Evolutionary conservation across 2,113 vertebrate genomes (phyloP).

Genomic region (Neodontobutis hainanensis): DNA sequence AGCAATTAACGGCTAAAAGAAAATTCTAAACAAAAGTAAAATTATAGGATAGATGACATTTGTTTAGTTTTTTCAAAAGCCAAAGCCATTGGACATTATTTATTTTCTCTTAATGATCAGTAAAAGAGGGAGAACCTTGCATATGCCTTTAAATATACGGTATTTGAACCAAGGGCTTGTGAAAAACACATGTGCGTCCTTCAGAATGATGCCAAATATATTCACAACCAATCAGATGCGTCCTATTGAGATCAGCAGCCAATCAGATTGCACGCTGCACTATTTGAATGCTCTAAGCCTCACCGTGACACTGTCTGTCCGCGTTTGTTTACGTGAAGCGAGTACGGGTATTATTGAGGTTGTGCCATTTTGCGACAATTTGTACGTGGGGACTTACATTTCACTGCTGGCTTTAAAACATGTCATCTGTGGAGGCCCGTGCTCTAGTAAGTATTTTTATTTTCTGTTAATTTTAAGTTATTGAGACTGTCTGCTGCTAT

Average conservation of each 20-base stretch:
- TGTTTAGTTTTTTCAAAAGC: too few relatives aligned
- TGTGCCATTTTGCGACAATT: too few relatives aligned
- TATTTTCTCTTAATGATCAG: too few relatives aligned
- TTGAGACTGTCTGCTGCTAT: neutral
- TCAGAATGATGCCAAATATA: too few relatives aligned
- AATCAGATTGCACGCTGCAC: constrained; percentile 62
- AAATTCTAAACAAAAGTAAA: too few relatives aligned
- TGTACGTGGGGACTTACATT: neutral
- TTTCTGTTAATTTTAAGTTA: fast-evolving
- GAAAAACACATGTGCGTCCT: too few relatives aligned
- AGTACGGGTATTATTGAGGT: neutral
- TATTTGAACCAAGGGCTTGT: too few relatives aligned
- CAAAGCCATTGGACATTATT: too few relatives aligned
- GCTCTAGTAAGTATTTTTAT: constrained; percentile 44
- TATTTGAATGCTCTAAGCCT: constrained; percentile 74
- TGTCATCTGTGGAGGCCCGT: constrained; percentile 45
- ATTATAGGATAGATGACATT: too few relatives aligned
- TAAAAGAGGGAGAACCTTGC: too few relatives aligned
- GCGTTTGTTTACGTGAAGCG: neutral
- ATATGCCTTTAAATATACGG: too few relatives aligned
- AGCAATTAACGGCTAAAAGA: too few relatives aligned
- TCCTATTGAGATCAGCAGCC: constrained; percentile 19
- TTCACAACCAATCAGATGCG: constrained; percentile 46
- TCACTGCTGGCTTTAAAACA: neutral
- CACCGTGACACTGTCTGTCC: neutral